These are phyloP conservation scores for Monoplex corrugatus DNA, from an alignment of 2,888 invertebrate genomes.

Conservation along the genomic window DNA sequence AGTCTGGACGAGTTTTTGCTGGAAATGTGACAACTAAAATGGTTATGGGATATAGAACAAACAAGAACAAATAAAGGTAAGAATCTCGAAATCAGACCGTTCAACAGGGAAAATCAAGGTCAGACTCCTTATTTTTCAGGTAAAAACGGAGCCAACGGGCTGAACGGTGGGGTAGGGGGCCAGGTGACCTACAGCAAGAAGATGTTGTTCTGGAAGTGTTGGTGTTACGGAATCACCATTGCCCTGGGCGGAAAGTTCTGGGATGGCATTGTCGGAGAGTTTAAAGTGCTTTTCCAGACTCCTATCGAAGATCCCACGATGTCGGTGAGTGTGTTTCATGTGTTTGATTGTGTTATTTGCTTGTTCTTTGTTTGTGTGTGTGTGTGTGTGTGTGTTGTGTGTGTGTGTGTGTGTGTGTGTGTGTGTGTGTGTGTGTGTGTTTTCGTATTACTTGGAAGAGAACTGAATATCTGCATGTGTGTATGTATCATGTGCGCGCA, in stretches of 20 bases:
- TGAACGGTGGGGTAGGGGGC: neutral
- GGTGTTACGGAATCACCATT: conserved; percentile 68
- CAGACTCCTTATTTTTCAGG: neutral
- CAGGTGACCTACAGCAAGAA: conserved; percentile 63
- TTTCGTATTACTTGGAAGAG: no score
- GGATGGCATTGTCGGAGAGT: conserved; percentile 69
- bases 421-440: neutral
- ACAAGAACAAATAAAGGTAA: no score
- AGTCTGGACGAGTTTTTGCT: no score
- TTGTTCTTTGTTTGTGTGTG: neutral
- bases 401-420: no score
- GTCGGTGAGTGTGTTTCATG: conserved; percentile 58
- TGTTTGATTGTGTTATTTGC: no score
- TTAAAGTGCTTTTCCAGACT: conserved; percentile 64
- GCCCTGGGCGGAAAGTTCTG: conserved; percentile 69
- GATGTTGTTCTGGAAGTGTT: conserved; percentile 69
- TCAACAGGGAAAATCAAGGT: no score
- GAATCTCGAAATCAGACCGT: no score
- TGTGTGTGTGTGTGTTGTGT: neutral
- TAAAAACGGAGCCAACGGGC: conserved; percentile 54
- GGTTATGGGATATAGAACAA: no score
- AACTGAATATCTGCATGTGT: no score
- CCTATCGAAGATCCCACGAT: conserved; percentile 61
- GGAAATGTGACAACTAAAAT: no score
- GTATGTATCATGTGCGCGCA: no score